Conservation (phyloP, 2,888 invertebrate genomes). For the Halocaridina rubra region DNA sequence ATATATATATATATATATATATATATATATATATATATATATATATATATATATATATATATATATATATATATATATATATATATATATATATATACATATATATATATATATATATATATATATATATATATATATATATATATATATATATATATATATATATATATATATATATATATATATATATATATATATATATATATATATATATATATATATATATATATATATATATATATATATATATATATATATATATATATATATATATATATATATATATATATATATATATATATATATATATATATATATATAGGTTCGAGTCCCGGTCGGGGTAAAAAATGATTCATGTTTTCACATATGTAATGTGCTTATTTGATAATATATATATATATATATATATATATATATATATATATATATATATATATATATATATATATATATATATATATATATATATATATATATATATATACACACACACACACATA, state of each 20-base stretch:
- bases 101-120: background rate
- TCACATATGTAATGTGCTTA: no score
- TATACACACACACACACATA: no score
- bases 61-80: background rate
- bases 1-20: background rate
- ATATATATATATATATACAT: background rate
- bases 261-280: background rate
- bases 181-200: background rate
- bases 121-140: background rate
- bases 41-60: background rate
- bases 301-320: background rate
- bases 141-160: background rate
- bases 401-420: background rate
- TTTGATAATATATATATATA: background rate
- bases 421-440: background rate
- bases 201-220: background rate
- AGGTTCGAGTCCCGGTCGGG: no score
- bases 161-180: background rate
- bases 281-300: background rate
- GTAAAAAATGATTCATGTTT: no score
- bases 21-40: background rate
- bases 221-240: background rate
- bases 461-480: background rate
- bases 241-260: background rate
- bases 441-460: background rate